Percentiles rank a stretch among this genome's conserved stretches.
Evolutionary conservation across 2,113 vertebrate genomes (phyloP).

Genomic region (Corvus hawaiiensis): DNA sequence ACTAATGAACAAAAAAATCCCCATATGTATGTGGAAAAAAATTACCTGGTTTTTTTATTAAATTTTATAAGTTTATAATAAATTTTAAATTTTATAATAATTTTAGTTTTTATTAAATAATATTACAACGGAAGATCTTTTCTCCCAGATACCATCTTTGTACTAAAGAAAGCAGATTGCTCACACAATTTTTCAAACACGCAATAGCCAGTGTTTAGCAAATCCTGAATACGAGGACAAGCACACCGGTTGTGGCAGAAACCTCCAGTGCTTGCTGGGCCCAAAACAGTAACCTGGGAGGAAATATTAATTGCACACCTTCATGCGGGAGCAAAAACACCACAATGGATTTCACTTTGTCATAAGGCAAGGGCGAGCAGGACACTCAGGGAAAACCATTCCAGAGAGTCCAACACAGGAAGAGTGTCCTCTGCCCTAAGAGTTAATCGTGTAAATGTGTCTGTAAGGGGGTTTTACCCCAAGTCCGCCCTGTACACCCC

Average conservation of each 20-base stretch:
- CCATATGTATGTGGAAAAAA: not conserved
- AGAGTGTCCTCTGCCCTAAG: not conserved
- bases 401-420: not conserved
- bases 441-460: not conserved
- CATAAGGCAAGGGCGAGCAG: not conserved
- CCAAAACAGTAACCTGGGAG: not conserved
- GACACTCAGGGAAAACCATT: not conserved
- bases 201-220: not conserved
- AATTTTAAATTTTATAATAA: not conserved
- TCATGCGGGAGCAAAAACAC: not conserved
- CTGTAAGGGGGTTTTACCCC: not conserved
- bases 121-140: not conserved
- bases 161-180: not conserved
- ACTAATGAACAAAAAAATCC: not conserved
- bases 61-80: not conserved
- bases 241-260: not conserved
- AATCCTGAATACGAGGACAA: accelerated
- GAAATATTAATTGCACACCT: not conserved
- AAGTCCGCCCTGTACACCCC: accelerated
- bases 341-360: not conserved
- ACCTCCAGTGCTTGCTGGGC: not conserved
- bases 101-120: not conserved
- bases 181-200: not conserved
- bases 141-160: not conserved
- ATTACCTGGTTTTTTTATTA: accelerated